A percentile compares a stretch with the other conserved stretches of the same genome.
These are phyloP conservation scores for Typhlomys cinereus DNA, from an alignment of 2,113 vertebrate species.

Conservation along the genomic window DNA sequence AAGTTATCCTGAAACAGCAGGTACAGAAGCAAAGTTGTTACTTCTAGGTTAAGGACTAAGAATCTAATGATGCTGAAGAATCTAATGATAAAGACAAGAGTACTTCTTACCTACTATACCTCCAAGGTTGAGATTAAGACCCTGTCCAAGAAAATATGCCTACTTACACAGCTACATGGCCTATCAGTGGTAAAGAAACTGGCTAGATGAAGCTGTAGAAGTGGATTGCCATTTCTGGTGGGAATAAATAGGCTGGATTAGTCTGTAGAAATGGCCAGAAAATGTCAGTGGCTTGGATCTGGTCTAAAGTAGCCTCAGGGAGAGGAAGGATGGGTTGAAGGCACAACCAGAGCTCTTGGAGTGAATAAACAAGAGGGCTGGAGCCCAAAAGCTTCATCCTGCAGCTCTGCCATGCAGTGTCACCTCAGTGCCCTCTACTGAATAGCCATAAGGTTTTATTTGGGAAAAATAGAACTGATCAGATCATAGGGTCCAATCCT, in stretches of 20 bases:
- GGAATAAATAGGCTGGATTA: neutral
- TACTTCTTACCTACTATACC: neutral
- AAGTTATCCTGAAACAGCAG: neutral
- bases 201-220: neutral
- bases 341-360: neutral
- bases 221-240: neutral
- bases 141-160: neutral
- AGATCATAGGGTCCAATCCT: neutral
- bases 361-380: neutral
- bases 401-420: neutral
- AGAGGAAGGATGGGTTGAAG: neutral
- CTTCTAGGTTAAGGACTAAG: neutral
- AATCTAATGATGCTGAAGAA: neutral
- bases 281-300: neutral
- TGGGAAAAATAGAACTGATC: neutral
- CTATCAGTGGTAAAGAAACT: neutral
- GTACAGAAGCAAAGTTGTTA: neutral
- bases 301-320: neutral
- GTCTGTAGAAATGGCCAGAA: neutral
- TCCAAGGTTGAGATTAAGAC: neutral
- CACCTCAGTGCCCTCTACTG: slow-evolving; percentile 43
- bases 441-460: neutral
- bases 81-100: neutral
- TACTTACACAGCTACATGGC: neutral
- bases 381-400: neutral